These are phyloP conservation scores for Stenichneumon culpator DNA, from an alignment of 2,888 invertebrate species.

Conservation along the genomic window DNA sequence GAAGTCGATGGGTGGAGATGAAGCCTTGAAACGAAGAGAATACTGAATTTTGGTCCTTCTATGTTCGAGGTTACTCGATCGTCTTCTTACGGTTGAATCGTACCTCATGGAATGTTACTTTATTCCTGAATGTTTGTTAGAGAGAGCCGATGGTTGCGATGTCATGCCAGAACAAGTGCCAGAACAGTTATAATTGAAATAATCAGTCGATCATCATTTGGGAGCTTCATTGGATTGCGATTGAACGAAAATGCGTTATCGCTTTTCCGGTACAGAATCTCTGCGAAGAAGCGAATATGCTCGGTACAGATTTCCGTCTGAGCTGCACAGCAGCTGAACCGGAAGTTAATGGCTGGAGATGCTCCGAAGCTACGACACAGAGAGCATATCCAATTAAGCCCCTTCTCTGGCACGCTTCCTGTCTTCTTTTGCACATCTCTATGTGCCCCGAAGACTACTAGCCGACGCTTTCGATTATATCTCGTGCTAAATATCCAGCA, in stretches of 20 bases:
- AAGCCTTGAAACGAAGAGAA: constrained; percentile 44
- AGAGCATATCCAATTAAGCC: constrained; percentile 48
- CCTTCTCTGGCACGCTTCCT: constrained; percentile 42
- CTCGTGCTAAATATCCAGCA: constrained; percentile 29
- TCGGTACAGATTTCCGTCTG: neutral
- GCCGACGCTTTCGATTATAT: constrained; percentile 27
- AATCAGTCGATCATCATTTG: neutral
- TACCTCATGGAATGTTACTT: neutral
- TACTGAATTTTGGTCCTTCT: constrained; percentile 37
- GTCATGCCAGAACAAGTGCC: no score
- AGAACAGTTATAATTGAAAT: no score
- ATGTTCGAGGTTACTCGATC: constrained; percentile 54
- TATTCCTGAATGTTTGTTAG: neutral
- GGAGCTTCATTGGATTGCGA: no score
- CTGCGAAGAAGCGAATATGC: neutral
- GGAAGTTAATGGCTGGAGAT: neutral
- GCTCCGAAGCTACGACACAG: constrained; percentile 18
- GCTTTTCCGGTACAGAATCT: no score
- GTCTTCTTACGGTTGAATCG: constrained; percentile 1
- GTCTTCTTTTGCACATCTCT: constrained; percentile 10
- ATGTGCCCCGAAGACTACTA: constrained; percentile 22
- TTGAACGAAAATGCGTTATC: no score
- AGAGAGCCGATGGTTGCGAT: neutral
- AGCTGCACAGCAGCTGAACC: neutral
- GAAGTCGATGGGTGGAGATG: neutral